These are phyloP conservation scores for Podilymbus podiceps DNA, from an alignment of 2,113 vertebrate genomes.

Conservation along the genomic window DNA sequence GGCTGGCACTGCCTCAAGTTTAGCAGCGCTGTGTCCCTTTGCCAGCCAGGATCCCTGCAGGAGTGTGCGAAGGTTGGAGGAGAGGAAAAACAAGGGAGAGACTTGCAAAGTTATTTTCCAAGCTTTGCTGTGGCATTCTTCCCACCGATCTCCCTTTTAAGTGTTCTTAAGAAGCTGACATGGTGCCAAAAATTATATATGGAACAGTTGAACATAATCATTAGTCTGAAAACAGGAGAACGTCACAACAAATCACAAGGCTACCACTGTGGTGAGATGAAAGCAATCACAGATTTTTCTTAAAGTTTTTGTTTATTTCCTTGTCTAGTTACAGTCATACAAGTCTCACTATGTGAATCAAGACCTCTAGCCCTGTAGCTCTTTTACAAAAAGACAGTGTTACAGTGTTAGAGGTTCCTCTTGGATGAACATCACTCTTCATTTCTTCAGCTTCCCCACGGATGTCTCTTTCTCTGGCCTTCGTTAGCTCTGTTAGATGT, in stretches of 20 bases:
- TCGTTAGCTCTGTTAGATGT: not conserved
- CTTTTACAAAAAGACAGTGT: not conserved
- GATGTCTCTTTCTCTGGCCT: not conserved
- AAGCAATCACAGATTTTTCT: not conserved
- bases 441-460: not conserved
- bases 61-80: not conserved
- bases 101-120: not conserved
- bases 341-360: not conserved
- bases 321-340: not conserved
- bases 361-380: not conserved
- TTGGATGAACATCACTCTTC: not conserved
- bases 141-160: slow-evolving; percentile 7
- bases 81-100: not conserved
- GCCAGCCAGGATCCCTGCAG: not conserved
- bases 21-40: not conserved
- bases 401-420: not conserved
- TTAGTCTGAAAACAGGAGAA: not conserved
- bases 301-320: not conserved
- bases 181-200: not conserved
- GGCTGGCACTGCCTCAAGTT: not conserved
- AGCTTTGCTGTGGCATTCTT: not conserved
- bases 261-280: not conserved
- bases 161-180: not conserved
- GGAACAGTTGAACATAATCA: not conserved
- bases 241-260: not conserved